Percentiles rank a stretch among this genome's conserved stretches.
Evolutionary conservation across 1,140 invertebrate species (phyloP).

Genomic region (Drosophila burlai): DNA sequence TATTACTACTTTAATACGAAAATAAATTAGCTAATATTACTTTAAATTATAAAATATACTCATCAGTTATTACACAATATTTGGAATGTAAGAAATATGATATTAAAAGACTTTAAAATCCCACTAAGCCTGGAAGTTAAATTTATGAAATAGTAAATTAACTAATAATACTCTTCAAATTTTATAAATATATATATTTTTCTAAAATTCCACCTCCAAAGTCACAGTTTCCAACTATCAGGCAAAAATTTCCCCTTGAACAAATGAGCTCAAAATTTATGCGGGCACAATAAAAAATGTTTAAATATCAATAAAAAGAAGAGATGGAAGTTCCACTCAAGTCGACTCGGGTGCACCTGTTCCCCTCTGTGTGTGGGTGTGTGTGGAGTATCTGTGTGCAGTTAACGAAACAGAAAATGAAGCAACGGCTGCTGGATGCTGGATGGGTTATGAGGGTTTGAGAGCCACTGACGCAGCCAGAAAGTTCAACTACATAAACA

Average conservation of each 20-base stretch:
- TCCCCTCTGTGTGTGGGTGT: slow-evolving; percentile 20
- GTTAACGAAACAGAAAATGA: slow-evolving; percentile 82
- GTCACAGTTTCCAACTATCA: neutral
- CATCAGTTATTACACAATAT: too few species aligned
- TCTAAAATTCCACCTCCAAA: too few species aligned
- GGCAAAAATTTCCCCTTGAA: neutral
- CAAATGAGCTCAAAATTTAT: slow-evolving; percentile 73
- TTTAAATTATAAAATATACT: neutral
- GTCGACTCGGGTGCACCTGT: slow-evolving; percentile 19
- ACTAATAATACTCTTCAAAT: neutral
- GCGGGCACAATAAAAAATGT: slow-evolving; percentile 70
- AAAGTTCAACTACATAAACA: slow-evolving; percentile 82
- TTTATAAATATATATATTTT: neutral
- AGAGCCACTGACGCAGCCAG: slow-evolving; percentile 39
- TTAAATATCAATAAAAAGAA: slow-evolving; percentile 80
- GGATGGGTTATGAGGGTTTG: slow-evolving; percentile 48
- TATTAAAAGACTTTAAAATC: neutral
- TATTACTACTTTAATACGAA: neutral
- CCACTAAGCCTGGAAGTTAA: neutral
- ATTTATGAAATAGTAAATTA: neutral
- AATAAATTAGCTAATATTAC: neutral
- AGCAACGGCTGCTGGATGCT: slow-evolving; percentile 41
- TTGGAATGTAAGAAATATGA: neutral
- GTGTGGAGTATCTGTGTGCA: slow-evolving; percentile 40
- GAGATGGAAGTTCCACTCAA: slow-evolving; percentile 14